A percentile compares a stretch with the other conserved stretches of the same genome.
phyloP scores from a whole-genome alignment of 2,888 invertebrate genomes.

The Busseola fusca region DNA sequence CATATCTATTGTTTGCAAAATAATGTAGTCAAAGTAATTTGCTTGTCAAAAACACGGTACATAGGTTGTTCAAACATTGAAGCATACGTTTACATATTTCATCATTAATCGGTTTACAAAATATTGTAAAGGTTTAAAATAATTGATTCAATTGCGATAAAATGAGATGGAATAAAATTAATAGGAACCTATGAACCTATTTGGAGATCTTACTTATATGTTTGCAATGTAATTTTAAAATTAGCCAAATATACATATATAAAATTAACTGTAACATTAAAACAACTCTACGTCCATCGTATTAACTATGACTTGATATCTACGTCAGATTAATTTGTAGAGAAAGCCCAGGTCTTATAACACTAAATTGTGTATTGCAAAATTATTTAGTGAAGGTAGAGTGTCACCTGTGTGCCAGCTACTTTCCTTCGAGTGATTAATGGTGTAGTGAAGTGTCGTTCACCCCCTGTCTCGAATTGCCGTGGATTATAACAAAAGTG shows the following conservation, averaged over 20 bases:
- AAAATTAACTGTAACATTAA: too few species aligned
- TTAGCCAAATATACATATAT: too few species aligned
- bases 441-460: conserved; percentile 52
- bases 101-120: background rate
- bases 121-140: background rate
- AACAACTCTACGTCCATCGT: too few species aligned
- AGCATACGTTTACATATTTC: background rate
- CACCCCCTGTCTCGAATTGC: conserved; percentile 52
- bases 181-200: background rate
- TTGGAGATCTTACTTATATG: background rate
- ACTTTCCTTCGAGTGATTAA: conserved; percentile 63
- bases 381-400: conserved; percentile 62
- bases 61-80: background rate
- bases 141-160: background rate
- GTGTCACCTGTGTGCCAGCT: conserved; percentile 60
- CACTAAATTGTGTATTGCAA: conserved; percentile 40
- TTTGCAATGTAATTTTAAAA: background rate
- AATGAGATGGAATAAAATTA: background rate
- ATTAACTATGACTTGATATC: background rate
- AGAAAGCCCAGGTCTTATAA: conserved; percentile 37
- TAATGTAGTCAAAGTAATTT: background rate
- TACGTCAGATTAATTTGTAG: conserved; percentile 35
- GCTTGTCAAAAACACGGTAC: background rate
- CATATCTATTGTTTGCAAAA: background rate
- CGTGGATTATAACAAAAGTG: conserved; percentile 23